These are phyloP conservation scores for Brachylomia viminalis DNA, from an alignment of 2,888 invertebrate species.

Conservation along the genomic window DNA sequence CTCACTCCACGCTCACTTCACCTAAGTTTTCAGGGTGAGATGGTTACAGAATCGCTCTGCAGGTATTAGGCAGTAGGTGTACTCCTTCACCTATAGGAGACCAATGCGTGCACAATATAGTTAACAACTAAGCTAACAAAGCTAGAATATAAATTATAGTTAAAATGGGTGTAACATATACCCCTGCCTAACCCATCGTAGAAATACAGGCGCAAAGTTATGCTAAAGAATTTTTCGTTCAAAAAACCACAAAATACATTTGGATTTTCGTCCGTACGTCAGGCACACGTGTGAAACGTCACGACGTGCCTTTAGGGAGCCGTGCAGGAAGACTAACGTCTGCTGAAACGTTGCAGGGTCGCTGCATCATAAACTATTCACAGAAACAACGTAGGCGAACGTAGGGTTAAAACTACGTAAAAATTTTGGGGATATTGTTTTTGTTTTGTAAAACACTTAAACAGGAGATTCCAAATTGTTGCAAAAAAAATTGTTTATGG, in stretches of 20 bases:
- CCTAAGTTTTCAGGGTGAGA: no score
- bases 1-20: no score
- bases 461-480: background rate
- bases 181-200: background rate
- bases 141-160: background rate
- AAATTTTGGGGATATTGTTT: background rate
- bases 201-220: background rate
- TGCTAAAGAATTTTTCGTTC: background rate
- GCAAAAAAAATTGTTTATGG: background rate
- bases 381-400: background rate
- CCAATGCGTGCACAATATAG: no score
- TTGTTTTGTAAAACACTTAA: background rate
- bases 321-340: constrained; percentile 22
- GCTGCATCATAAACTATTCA: constrained; percentile 42
- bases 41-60: no score
- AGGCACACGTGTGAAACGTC: constrained; percentile 30
- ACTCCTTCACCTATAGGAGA: no score
- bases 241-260: background rate
- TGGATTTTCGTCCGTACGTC: background rate
- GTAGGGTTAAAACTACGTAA: background rate
- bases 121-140: no score
- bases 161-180: background rate
- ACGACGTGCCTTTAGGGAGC: constrained; percentile 41
- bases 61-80: no score
- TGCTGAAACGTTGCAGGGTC: background rate